These are phyloP conservation scores for Leucopsar rothschildi DNA, from an alignment of 2,113 vertebrate genomes.

Conservation along the genomic window DNA sequence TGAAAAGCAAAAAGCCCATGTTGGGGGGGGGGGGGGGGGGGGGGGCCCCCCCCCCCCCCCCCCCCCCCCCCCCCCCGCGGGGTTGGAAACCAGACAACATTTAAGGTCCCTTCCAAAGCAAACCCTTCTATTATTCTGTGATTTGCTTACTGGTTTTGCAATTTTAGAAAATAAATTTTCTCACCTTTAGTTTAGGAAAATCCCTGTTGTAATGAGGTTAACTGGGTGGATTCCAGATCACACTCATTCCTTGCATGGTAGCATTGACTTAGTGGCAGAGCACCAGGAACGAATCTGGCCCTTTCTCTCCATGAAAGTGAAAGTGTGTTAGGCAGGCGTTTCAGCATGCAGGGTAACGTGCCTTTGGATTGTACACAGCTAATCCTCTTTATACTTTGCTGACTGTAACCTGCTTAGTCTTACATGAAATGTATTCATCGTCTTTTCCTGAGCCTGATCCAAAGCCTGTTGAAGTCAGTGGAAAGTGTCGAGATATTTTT, in stretches of 20 bases:
- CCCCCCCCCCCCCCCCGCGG: too few relatives aligned
- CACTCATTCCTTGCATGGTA: neutral
- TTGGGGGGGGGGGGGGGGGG: neutral
- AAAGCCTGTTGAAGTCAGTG: conserved; percentile 13
- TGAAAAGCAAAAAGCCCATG: neutral
- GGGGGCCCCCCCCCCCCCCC: too few relatives aligned
- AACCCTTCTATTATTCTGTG: neutral
- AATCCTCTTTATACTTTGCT: conserved; percentile 48
- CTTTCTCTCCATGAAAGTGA: neutral
- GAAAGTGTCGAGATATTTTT: neutral
- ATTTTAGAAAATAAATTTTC: neutral
- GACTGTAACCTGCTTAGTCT: conserved; percentile 46
- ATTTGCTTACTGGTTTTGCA: neutral
- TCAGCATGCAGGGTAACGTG: neutral
- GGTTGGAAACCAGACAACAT: neutral
- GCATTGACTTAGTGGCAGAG: neutral
- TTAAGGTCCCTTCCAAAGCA: neutral
- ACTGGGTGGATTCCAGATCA: neutral
- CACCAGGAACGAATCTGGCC: neutral
- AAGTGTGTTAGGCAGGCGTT: neutral
- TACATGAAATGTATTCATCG: neutral
- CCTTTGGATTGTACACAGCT: neutral
- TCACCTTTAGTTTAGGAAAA: neutral
- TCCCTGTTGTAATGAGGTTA: neutral
- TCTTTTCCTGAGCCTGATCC: neutral